Conservation (phyloP, 2,797 vertebrate species). For the Oryzias dopingdopingensis region DNA sequence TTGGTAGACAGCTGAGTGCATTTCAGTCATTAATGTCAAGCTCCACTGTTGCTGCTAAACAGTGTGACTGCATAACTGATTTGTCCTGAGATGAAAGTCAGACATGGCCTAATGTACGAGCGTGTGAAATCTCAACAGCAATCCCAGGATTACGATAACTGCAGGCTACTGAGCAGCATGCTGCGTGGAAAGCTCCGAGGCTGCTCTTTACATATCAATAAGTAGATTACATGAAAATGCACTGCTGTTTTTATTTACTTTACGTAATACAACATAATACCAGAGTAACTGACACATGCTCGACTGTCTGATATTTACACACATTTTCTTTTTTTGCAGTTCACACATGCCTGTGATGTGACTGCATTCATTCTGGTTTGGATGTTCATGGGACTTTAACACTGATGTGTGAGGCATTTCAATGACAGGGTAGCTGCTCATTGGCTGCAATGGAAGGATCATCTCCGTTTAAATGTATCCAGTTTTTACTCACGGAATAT, state of each 20-base stretch:
- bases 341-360: background rate
- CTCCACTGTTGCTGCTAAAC: background rate
- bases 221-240: slow-evolving; percentile 1
- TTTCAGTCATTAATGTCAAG: background rate
- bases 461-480: too few species aligned
- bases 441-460: too few species aligned
- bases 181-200: background rate
- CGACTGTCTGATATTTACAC: background rate
- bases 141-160: slow-evolving; percentile 5
- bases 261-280: background rate
- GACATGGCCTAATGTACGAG: slow-evolving; percentile 2
- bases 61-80: background rate
- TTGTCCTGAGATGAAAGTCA: slow-evolving; percentile 9
- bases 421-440: too few species aligned
- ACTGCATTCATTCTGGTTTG: too few species aligned
- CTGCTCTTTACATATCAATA: slow-evolving; percentile 5
- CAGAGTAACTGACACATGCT: too few species aligned
- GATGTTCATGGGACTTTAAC: too few species aligned
- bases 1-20: too few species aligned
- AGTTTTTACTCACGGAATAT: too few species aligned
- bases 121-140: background rate
- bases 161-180: background rate
- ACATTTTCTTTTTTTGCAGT: background rate
- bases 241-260: background rate
- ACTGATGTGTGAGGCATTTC: too few species aligned